Conservation (phyloP, 2,888 invertebrate genomes). For the Polietes domitor region DNA sequence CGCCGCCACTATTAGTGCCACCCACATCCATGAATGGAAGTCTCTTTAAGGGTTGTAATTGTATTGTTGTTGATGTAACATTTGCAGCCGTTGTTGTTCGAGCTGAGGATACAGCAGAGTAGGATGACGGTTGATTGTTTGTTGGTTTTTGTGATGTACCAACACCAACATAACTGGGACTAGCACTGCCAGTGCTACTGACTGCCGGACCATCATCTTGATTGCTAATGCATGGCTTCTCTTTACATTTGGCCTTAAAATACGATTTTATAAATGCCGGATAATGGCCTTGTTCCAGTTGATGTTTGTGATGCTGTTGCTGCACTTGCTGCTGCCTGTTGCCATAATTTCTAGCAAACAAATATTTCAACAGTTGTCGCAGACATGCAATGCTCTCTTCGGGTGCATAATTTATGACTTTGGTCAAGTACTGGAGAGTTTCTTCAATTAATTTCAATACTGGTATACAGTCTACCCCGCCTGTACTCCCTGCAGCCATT, state of each 20-base stretch:
- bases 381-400: conserved; percentile 87
- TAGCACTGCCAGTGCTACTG: not conserved
- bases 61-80: conserved; percentile 44
- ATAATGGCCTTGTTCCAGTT: conserved; percentile 68
- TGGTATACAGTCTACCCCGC: conserved; percentile 56
- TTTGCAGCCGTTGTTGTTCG: conserved; percentile 45
- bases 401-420: conserved; percentile 86
- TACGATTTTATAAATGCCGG: conserved; percentile 74
- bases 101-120: conserved; percentile 49
- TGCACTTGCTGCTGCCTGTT: conserved; percentile 74
- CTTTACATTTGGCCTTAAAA: conserved; percentile 72
- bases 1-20: conserved; percentile 31
- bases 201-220: conserved; percentile 62
- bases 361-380: conserved; percentile 87
- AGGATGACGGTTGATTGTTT: conserved; percentile 52
- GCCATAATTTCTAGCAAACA: conserved; percentile 87
- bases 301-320: conserved; percentile 55
- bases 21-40: conserved; percentile 60
- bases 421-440: conserved; percentile 86
- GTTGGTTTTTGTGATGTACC: conserved; percentile 41
- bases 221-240: conserved; percentile 68
- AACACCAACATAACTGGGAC: conserved; percentile 34
- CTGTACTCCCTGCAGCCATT: conserved; percentile 24
- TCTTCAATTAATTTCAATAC: conserved; percentile 84
- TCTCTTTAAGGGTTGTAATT: conserved; percentile 61